phyloP scores from a whole-genome alignment of 35 echinoderm and acorn worm genomes.

The Ophioderma brevispina region DNA sequence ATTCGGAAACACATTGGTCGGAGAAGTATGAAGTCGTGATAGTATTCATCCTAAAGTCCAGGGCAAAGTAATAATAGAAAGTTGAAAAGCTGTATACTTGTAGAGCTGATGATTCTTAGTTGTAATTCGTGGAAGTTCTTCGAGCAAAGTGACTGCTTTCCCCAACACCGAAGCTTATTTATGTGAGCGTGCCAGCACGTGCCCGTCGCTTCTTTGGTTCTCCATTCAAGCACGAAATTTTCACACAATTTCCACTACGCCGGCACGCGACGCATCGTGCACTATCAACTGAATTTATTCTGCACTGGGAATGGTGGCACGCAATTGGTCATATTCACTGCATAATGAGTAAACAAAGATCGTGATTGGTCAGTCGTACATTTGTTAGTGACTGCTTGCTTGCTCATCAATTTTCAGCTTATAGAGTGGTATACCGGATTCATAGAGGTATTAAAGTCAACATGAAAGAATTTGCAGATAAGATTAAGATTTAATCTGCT shows the following conservation, averaged over 20 bases:
- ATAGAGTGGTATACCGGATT: too few species aligned
- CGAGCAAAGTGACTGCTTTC: background rate
- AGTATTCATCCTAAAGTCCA: too few species aligned
- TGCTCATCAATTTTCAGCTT: too few species aligned
- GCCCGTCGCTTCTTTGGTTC: background rate
- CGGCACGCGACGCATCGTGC: constrained; percentile 1
- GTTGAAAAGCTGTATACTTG: too few species aligned
- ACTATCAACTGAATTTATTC: background rate
- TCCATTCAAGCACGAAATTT: background rate
- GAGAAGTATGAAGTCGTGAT: too few species aligned
- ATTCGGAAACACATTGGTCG: too few species aligned
- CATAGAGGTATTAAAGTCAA: background rate
- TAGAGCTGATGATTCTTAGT: too few species aligned
- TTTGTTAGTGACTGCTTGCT: too few species aligned
- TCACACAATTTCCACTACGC: background rate
- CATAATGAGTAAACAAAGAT: background rate
- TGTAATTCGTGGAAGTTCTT: background rate
- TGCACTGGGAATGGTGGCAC: background rate
- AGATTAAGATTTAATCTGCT: background rate
- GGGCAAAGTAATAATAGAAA: too few species aligned
- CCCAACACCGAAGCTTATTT: background rate
- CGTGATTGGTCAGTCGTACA: background rate
- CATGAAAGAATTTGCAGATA: background rate
- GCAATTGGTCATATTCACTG: background rate
- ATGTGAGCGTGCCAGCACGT: background rate